Conservation (phyloP, 1,140 invertebrate genomes). For the Wasmannia auropunctata region DNA sequence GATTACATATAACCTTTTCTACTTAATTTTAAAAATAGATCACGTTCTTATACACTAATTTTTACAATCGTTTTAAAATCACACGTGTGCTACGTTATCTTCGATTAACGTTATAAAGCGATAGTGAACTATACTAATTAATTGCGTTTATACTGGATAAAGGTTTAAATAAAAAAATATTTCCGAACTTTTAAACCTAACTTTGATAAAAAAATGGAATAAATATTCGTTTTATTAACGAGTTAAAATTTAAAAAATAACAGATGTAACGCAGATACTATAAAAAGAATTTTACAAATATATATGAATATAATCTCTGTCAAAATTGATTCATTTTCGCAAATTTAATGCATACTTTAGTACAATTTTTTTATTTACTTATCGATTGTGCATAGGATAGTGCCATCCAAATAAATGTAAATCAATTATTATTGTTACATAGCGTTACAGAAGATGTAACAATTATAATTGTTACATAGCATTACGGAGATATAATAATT, state of each 20-base stretch:
- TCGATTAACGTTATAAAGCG: neutral
- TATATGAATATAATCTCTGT: neutral
- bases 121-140: neutral
- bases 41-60: neutral
- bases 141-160: neutral
- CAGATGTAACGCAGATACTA: neutral
- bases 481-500: neutral
- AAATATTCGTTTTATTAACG: neutral
- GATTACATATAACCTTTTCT: neutral
- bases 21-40: neutral
- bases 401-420: neutral
- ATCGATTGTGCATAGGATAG: neutral
- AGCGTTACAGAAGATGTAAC: neutral
- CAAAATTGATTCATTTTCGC: neutral
- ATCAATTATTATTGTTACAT: conserved; percentile 22
- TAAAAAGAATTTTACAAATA: neutral
- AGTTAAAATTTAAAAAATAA: neutral
- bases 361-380: conserved; percentile 2
- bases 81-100: neutral
- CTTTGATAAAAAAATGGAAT: neutral
- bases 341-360: neutral
- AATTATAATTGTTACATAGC: conserved; percentile 13
- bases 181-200: neutral
- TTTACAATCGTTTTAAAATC: neutral
- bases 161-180: neutral